Evolutionary conservation across 2,888 invertebrate genomes (phyloP), one percentile per base, ranked within the genome.

Genomic region (Drosophila hamatofila): DNA sequence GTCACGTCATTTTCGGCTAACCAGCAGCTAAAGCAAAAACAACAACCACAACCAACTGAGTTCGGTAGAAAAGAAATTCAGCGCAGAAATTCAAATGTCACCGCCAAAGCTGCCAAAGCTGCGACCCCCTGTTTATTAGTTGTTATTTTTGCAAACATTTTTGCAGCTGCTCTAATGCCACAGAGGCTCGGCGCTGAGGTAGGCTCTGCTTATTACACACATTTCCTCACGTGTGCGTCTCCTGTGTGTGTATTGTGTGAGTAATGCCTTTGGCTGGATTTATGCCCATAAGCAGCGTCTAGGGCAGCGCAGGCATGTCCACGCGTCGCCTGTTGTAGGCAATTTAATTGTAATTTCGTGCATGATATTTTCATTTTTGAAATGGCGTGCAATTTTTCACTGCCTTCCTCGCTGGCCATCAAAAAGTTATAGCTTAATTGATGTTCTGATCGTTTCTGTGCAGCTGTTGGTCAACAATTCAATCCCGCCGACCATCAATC

Each of bases 1-100:
- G 86, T 89, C 87, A 88, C 87, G 87, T 88, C 78, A 89, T 81
- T 85, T 82, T 84, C 74, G 78, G 78, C 75, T 72, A 77, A 83
- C 79, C 73, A 75, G 49, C 58, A 68, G 49, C 37, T 46, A 23
- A 44, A 57, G 41, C 72, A 57, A n/a, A 61, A 87, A 46, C 65
- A 63, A 35, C 58, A 81, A 56, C 66, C 48, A 56, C 66, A 51
- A 63, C 46, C 37, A 8, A 27, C 57, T 37, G 55, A 61, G 55
- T 51, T 56, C 54, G 58, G 55, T 54, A 70, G 33, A 58, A 52
- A 54, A 35, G 59, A 77, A 76, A 73, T 78, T 81, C 81, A 67
- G 57, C 66, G 51, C 68, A 72, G 62, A 78, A 83, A 89, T 81
- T 87, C 88, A 74, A 89, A 86, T 89, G 82, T 87, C 86, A 89